Evolutionary conservation across 2,797 vertebrate genomes (phyloP), one percentile per base, ranked within the genome.

Genomic region (Podarcis lilfordi): DNA sequence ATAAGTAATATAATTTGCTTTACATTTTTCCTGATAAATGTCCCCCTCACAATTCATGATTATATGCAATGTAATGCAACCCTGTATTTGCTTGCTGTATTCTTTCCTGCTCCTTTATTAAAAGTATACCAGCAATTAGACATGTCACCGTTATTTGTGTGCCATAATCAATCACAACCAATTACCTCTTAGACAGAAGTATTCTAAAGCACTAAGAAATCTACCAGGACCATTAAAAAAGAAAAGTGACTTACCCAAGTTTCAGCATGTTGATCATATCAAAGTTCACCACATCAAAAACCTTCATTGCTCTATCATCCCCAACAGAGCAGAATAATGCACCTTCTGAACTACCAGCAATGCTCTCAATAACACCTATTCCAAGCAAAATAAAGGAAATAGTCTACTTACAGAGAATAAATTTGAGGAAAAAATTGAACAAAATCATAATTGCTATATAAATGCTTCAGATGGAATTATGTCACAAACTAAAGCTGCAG

Each of bases 221-320:
- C 43, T 27, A 81, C 5, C 21, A 74, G 15, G 2, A 89, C 72
- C 1, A 3, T 45, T 86, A 88, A 1, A 75, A 74, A 64, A 86
- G 59, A 15, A 35, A 88, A 87, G 29, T 23, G 88, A 97, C 97
- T 97, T 96, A 99, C 99, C 98, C 98, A 93, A 99, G 96, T 94
- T 98, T 99, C 89, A 99, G 97, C 99, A 99, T 99, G 93, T 99
- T 99, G 96, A 99, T 99, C 99, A 99, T 99, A 96, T 99, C 99
- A 91, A 99, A 99, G 96, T 99, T 99, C 93, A 99, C 98, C 0
- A 99, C 98, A 89, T 99, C 99, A 94, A 99, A 99, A 0, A 99
- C 98, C 93, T 99, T 99, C 99, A 99, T 99, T 89, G 99, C 98
- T 97, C 98, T 98, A 95, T 99, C 99, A 71, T 99, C 99, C n/a